These are phyloP conservation scores for Gonatopus flavifemur DNA, from an alignment of 1,140 invertebrate species.

Conservation along the genomic window DNA sequence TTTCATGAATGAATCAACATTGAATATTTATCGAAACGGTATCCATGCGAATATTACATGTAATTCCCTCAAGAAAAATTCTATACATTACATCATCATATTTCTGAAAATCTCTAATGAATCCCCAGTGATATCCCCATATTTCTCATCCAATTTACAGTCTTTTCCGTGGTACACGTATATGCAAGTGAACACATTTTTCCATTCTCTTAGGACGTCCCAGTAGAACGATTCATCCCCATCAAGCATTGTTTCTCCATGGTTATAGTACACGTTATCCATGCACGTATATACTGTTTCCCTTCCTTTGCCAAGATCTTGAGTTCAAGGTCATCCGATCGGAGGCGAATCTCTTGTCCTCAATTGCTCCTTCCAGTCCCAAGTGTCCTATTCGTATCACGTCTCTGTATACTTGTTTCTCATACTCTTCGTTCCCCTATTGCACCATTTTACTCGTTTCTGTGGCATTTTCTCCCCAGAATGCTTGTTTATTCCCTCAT, in stretches of 20 bases:
- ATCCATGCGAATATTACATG: too few relatives aligned
- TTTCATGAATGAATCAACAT: too few relatives aligned
- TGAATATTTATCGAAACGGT: too few relatives aligned
- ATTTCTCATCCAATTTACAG: too few relatives aligned
- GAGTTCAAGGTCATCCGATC: slow-evolving; percentile 30
- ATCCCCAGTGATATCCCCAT: too few relatives aligned
- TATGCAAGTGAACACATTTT: too few relatives aligned
- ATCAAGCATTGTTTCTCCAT: slow-evolving; percentile 1
- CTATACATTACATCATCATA: too few relatives aligned
- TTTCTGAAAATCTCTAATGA: too few relatives aligned
- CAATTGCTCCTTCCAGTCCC: slow-evolving; percentile 25
- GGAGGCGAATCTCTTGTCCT: slow-evolving; percentile 30
- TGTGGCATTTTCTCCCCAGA: background rate
- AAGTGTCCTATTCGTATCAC: slow-evolving; percentile 16
- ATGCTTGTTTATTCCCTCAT: too few relatives aligned
- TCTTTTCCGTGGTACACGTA: slow-evolving; percentile 31
- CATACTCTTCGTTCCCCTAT: background rate
- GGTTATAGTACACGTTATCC: background rate
- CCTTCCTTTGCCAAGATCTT: slow-evolving; percentile 4
- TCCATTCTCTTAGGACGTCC: slow-evolving; percentile 17
- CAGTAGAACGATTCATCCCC: slow-evolving; percentile 30
- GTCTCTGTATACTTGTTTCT: background rate
- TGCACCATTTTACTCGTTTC: background rate
- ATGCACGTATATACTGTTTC: too few relatives aligned
- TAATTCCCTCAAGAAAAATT: too few relatives aligned